These are phyloP conservation scores for Brassicogethes aeneus DNA, from an alignment of 2,888 invertebrate genomes.

Conservation along the genomic window DNA sequence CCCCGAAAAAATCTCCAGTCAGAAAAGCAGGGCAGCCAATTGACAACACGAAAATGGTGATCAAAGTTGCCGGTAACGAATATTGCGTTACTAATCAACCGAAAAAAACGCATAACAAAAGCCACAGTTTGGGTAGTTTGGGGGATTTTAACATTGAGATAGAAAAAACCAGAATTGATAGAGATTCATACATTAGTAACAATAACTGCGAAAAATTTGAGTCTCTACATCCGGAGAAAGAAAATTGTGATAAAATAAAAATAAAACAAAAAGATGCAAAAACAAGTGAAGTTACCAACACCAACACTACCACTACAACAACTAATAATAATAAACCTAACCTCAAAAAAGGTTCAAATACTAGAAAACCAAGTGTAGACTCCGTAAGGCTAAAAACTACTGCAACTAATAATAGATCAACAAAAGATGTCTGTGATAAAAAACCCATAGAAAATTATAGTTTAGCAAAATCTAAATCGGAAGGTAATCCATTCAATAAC, in stretches of 20 bases:
- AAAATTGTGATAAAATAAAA: no score
- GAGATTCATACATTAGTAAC: constrained; percentile 13
- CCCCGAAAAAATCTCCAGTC: constrained; percentile 29
- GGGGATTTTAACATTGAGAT: constrained; percentile 34
- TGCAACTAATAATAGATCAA: constrained; percentile 6
- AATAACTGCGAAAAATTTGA: constrained; percentile 15
- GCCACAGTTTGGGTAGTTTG: constrained; percentile 38
- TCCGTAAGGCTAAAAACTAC: constrained; percentile 3
- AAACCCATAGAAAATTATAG: constrained; percentile 20
- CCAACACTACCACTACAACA: constrained; percentile 2
- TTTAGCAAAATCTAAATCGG: constrained; percentile 38
- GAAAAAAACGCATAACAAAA: constrained; percentile 32
- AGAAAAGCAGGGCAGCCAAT: constrained; percentile 27
- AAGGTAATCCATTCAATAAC: constrained; percentile 38
- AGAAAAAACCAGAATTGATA: constrained; percentile 30
- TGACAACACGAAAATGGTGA: constrained; percentile 39
- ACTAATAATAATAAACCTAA: background rate
- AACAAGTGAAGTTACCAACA: background rate
- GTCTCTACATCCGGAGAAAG: constrained; percentile 5
- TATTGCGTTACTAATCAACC: constrained; percentile 38
- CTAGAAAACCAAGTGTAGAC: constrained; percentile 3
- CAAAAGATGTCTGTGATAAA: constrained; percentile 11
- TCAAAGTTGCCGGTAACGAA: constrained; percentile 40
- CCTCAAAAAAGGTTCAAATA: constrained; percentile 5
- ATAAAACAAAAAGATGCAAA: no score